A percentile compares a stretch with the other conserved stretches of the same genome.
Evolutionary conservation across 1,140 invertebrate species (phyloP).

Genomic region (Plodia interpunctella): DNA sequence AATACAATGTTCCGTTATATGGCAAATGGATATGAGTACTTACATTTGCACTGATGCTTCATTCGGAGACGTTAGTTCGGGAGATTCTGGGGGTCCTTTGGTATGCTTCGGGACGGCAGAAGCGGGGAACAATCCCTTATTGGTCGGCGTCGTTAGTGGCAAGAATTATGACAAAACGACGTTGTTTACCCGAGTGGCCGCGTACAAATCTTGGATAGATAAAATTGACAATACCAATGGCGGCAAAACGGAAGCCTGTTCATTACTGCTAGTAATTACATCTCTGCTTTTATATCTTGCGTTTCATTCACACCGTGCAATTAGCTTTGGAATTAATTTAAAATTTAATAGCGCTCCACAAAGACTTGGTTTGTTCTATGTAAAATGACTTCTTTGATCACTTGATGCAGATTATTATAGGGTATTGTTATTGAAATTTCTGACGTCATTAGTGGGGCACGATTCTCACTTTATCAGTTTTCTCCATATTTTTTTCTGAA

Average conservation of each 20-base stretch:
- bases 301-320: constrained; percentile 5
- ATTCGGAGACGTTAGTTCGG: constrained; percentile 38
- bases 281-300: constrained; percentile 5
- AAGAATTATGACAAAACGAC: constrained; percentile 57
- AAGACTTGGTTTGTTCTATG: constrained; percentile 1
- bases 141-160: constrained; percentile 53
- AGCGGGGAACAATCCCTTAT: constrained; percentile 21
- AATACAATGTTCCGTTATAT: constrained; percentile 36
- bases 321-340: constrained; percentile 8
- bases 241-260: not conserved
- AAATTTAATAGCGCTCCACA: constrained; percentile 10
- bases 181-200: constrained; percentile 48
- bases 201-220: constrained; percentile 44
- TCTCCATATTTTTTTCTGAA: no score
- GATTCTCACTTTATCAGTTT: no score
- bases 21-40: constrained; percentile 53
- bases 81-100: constrained; percentile 57
- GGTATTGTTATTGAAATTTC: not conserved
- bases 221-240: constrained; percentile 8
- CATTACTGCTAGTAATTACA: not conserved
- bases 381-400: constrained; percentile 4
- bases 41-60: constrained; percentile 49
- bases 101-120: constrained; percentile 37
- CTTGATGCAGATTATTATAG: not conserved
- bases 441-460: not conserved